Percentiles rank a stretch among this genome's conserved stretches.
Conservation (phyloP, 2,888 invertebrate species). For the Oegoconia quadripuncta region DNA sequence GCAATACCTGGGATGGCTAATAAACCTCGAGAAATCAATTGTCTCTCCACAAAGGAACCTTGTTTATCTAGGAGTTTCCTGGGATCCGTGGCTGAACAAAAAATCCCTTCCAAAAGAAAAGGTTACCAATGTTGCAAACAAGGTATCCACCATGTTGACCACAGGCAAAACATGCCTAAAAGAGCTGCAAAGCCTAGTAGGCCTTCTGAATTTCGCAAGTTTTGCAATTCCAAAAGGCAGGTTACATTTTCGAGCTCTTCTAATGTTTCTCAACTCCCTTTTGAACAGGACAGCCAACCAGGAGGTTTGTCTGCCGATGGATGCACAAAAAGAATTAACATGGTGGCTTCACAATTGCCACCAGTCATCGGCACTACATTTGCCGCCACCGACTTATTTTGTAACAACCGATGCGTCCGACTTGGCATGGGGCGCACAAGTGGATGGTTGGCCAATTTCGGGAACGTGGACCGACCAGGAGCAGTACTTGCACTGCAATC, state of each 20-base stretch:
- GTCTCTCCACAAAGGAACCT: conserved; percentile 11
- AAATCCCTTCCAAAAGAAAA: conserved; percentile 15
- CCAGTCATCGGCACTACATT: conserved; percentile 8
- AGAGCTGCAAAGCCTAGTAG: conserved; percentile 11
- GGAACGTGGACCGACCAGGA: conserved; percentile 1
- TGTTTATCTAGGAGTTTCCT: conserved; percentile 16
- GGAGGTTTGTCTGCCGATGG: background rate
- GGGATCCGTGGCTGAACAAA: conserved; percentile 17
- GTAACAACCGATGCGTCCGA: conserved; percentile 22
- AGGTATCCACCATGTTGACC: background rate
- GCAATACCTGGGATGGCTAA: conserved; percentile 15
- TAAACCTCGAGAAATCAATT: conserved; percentile 18
- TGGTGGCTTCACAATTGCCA: conserved; percentile 17
- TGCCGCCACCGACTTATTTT: conserved; percentile 9
- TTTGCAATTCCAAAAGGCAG: conserved; percentile 14
- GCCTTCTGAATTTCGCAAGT: conserved; percentile 18
- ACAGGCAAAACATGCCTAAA: background rate
- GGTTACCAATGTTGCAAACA: background rate
- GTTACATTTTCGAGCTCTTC: conserved; percentile 9
- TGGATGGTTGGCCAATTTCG: conserved; percentile 1
- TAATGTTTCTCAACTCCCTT: background rate
- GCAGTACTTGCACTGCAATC: conserved; percentile 5
- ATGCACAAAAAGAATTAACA: background rate
- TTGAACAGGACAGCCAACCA: background rate
- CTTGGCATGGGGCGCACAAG: conserved; percentile 17